These are phyloP conservation scores for Apamea monoglypha DNA, from an alignment of 2,888 invertebrate species.

Conservation along the genomic window DNA sequence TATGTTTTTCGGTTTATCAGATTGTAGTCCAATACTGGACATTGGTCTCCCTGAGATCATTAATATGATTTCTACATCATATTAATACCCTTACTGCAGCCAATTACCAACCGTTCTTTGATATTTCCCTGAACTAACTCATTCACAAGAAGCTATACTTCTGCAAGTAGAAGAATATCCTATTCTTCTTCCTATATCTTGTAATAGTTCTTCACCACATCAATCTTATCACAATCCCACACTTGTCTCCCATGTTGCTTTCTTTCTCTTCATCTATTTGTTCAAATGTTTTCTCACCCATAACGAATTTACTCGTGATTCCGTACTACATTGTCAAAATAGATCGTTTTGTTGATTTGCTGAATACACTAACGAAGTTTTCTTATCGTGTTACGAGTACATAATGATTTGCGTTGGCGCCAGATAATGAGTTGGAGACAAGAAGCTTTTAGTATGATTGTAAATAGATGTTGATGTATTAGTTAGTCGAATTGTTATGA, in stretches of 20 bases:
- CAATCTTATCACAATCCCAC: background rate
- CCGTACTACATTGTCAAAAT: constrained; percentile 48
- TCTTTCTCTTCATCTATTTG: constrained; percentile 10
- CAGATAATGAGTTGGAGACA: constrained; percentile 34
- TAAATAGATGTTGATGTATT: constrained; percentile 22
- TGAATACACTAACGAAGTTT: constrained; percentile 53
- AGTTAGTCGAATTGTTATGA: constrained; percentile 9
- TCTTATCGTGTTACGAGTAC: constrained; percentile 46
- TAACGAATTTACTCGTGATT: constrained; percentile 35
- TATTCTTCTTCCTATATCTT: background rate
- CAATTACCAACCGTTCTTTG: background rate
- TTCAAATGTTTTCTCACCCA: constrained; percentile 24
- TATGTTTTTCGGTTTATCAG: background rate
- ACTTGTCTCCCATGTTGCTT: background rate
- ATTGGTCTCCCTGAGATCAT: background rate
- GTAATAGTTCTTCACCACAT: background rate
- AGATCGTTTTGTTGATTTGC: constrained; percentile 47
- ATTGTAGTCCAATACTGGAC: background rate
- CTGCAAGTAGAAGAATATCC: background rate
- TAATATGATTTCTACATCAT: background rate
- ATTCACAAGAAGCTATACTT: background rate
- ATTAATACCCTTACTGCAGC: background rate
- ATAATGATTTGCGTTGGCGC: constrained; percentile 36
- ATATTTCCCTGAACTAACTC: background rate
- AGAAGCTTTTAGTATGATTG: constrained; percentile 31